A percentile compares a stretch with the other conserved stretches of the same genome.
Evolutionary conservation across 1,140 invertebrate species (phyloP).

Genomic region (Drosophila chauvacae): DNA sequence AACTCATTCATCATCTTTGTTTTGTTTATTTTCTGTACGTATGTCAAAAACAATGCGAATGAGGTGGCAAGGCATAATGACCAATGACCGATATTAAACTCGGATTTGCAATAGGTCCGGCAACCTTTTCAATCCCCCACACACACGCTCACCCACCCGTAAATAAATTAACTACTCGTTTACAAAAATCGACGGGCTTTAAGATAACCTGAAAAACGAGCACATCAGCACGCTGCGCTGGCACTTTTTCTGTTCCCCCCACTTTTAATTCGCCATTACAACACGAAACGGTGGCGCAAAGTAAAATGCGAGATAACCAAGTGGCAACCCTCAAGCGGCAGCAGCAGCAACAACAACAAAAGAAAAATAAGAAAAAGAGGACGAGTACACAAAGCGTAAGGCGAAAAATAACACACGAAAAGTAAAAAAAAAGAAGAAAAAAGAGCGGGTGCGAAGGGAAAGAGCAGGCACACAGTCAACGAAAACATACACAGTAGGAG

Average conservation of each 20-base stretch:
- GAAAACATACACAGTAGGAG: constrained; percentile 22
- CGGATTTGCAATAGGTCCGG: constrained; percentile 22
- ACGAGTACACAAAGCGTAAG: constrained; percentile 37
- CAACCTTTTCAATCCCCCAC: constrained; percentile 34
- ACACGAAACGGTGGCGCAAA: constrained; percentile 34
- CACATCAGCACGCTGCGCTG: constrained; percentile 52
- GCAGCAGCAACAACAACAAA: constrained; percentile 48
- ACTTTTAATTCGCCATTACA: constrained; percentile 47
- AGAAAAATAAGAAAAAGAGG: constrained; percentile 44
- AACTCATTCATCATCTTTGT: constrained; percentile 21
- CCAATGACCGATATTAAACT: constrained; percentile 52
- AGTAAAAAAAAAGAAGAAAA: constrained; percentile 53
- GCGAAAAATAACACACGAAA: constrained; percentile 47
- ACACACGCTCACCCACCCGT: constrained; percentile 4
- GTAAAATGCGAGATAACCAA: constrained; percentile 45
- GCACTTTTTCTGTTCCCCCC: constrained; percentile 44
- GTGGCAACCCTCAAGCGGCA: constrained; percentile 52
- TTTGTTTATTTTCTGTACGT: constrained; percentile 11
- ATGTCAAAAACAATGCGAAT: constrained; percentile 51
- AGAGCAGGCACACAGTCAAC: constrained; percentile 32
- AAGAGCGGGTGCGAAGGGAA: constrained; percentile 9
- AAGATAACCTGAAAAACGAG: constrained; percentile 56
- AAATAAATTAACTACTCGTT: constrained; percentile 23
- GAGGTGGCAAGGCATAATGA: constrained; percentile 32
- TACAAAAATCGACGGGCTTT: constrained; percentile 20